Percentiles rank a stretch among this genome's conserved stretches.
Conservation (phyloP, 2,797 vertebrate genomes). For the Megaceryle alcyon region DNA sequence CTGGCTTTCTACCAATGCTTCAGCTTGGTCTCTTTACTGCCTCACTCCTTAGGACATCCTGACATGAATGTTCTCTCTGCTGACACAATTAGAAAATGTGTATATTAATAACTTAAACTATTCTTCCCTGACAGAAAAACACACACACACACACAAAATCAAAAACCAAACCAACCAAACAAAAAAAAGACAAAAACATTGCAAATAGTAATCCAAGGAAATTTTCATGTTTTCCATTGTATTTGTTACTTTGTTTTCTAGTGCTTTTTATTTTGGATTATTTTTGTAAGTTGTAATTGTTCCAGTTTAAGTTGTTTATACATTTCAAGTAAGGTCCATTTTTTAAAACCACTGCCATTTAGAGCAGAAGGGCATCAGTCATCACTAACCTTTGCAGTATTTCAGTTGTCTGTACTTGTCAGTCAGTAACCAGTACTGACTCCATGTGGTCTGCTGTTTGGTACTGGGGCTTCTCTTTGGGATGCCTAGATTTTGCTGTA, state of each 20-base stretch:
- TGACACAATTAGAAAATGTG: background rate
- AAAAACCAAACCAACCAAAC: too few species aligned
- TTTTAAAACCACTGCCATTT: background rate
- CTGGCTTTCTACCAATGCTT: background rate
- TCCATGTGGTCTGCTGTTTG: background rate
- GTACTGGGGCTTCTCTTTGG: background rate
- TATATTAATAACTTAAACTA: background rate
- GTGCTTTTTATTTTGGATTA: background rate
- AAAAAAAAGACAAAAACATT: background rate
- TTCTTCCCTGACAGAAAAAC: too few species aligned
- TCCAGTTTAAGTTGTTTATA: background rate
- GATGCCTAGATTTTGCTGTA: background rate
- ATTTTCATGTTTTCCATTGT: background rate
- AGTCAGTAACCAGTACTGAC: background rate
- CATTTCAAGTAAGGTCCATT: background rate
- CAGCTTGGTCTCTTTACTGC: background rate
- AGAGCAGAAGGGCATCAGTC: background rate
- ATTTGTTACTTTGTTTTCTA: background rate
- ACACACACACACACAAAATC: too few species aligned
- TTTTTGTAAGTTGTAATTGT: background rate
- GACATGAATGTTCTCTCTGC: background rate
- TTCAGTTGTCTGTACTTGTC: background rate
- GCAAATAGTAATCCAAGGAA: background rate
- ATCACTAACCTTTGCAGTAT: background rate
- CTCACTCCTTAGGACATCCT: background rate